These are phyloP conservation scores for Catharus fuscescens DNA, from an alignment of 2,113 vertebrate species.

Conservation along the genomic window DNA sequence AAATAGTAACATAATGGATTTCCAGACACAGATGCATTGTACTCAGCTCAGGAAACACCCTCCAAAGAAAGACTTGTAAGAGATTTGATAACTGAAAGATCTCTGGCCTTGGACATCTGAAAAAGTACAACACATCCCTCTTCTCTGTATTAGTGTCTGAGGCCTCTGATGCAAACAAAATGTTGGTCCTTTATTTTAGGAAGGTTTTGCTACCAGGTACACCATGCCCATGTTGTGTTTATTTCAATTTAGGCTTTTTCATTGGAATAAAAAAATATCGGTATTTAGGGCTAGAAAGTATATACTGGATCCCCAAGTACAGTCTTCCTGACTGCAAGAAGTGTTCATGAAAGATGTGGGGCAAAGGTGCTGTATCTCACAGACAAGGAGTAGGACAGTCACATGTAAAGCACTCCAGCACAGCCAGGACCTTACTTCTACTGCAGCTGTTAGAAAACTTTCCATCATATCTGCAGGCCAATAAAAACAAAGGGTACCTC, in stretches of 20 bases:
- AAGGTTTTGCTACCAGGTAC: not conserved
- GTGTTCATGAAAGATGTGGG: not conserved
- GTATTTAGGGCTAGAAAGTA: not conserved
- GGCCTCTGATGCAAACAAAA: not conserved
- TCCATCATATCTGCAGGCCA: not conserved
- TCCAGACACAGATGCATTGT: not conserved
- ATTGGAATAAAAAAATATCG: not conserved
- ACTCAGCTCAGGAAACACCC: not conserved
- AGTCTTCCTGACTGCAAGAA: not conserved
- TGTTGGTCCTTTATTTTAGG: not conserved
- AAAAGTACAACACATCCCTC: not conserved
- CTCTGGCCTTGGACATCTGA: not conserved
- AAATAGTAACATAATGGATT: not conserved
- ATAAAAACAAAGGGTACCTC: not conserved
- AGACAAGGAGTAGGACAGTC: fast-evolving
- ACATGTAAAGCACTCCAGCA: not conserved
- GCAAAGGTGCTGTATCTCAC: not conserved
- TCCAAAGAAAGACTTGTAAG: not conserved
- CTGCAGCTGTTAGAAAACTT: not conserved
- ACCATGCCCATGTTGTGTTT: not conserved
- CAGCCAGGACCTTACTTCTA: not conserved
- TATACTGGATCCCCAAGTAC: not conserved
- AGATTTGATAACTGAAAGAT: not conserved
- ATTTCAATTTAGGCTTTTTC: not conserved
- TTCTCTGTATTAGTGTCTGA: not conserved